These are phyloP conservation scores for Platycheirus albimanus DNA, from an alignment of 2,888 invertebrate genomes.

Conservation along the genomic window DNA sequence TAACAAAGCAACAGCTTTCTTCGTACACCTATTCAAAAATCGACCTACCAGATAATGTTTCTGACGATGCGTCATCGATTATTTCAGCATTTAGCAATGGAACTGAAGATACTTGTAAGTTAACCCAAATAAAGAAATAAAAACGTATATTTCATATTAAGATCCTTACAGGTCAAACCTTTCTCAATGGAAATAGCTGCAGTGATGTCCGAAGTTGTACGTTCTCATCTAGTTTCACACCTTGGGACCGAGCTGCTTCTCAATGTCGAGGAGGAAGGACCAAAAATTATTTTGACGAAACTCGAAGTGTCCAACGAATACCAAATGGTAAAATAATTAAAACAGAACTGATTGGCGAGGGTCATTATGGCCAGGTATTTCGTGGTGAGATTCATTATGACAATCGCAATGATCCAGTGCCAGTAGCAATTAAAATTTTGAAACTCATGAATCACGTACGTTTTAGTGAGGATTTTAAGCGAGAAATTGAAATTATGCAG, in stretches of 20 bases:
- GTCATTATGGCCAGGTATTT: conserved; percentile 94
- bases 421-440: conserved; percentile 87
- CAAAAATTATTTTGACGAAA: conserved; percentile 74
- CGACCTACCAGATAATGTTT: conserved; percentile 28
- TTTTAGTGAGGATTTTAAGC: conserved; percentile 88
- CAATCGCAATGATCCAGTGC: conserved; percentile 78
- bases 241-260: conserved; percentile 22
- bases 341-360: conserved; percentile 84
- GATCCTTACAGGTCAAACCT: conserved; percentile 50
- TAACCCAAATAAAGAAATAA: not conserved
- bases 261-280: not conserved
- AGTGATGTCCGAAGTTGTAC: conserved; percentile 64
- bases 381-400: conserved; percentile 84
- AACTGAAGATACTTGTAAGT: conserved; percentile 65
- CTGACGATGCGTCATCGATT: conserved; percentile 67
- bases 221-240: conserved; percentile 54
- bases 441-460: conserved; percentile 82
- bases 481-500: conserved; percentile 95
- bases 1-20: conserved; percentile 76
- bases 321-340: conserved; percentile 79
- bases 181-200: conserved; percentile 67
- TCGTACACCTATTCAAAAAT: conserved; percentile 72
- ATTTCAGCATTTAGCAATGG: conserved; percentile 63
- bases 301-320: conserved; percentile 77
- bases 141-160: not conserved